These are phyloP conservation scores for Helostoma temminkii DNA, from an alignment of 2,797 vertebrate species.

Conservation along the genomic window DNA sequence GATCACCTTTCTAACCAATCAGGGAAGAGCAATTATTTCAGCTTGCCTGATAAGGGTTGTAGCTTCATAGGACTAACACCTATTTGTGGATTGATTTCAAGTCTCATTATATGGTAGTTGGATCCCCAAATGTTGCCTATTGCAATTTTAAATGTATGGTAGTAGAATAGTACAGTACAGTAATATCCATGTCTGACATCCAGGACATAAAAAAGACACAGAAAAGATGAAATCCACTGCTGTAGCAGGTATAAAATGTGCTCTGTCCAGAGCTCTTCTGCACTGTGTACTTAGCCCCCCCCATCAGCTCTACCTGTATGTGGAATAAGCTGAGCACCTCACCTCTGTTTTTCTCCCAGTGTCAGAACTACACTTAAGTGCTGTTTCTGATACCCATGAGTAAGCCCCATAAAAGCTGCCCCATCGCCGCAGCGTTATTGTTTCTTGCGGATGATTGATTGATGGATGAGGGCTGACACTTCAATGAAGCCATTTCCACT, in stretches of 20 bases:
- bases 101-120: too few species aligned
- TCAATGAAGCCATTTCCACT: conserved; percentile 99
- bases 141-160: not conserved
- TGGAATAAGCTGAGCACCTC: conserved; percentile 76
- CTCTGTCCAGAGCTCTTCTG: conserved; percentile 39
- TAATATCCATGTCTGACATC: not conserved
- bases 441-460: conserved; percentile 99
- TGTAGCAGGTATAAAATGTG: conserved; percentile 43
- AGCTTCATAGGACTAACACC: too few species aligned
- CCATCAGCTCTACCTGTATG: conserved; percentile 76
- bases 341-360: conserved; percentile 84
- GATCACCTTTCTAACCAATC: too few species aligned
- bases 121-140: too few species aligned
- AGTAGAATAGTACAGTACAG: not conserved
- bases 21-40: too few species aligned
- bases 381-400: conserved; percentile 98
- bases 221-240: conserved; percentile 30
- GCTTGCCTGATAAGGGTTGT: too few species aligned
- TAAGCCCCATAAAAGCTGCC: conserved; percentile 98
- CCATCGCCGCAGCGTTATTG: conserved; percentile 93
- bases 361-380: conserved; percentile 97
- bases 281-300: conserved; percentile 69
- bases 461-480: conserved; percentile 99
- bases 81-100: too few species aligned
- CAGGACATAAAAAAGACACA: conserved; percentile 4